These are phyloP conservation scores for Mormyrus lacerda DNA, from an alignment of 2,113 vertebrate genomes.

Conservation along the genomic window DNA sequence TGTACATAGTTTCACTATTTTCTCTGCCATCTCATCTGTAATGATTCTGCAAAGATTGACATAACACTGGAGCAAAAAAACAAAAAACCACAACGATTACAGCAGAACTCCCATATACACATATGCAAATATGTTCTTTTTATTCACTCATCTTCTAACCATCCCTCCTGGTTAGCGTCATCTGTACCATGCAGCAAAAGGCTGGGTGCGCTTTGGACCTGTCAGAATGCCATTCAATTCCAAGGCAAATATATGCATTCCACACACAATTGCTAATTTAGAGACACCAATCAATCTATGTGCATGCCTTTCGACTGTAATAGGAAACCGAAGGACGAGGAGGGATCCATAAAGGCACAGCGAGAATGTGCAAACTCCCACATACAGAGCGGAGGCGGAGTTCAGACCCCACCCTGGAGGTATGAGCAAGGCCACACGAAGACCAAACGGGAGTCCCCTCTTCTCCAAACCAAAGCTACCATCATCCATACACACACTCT, in stretches of 20 bases:
- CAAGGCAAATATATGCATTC: not conserved
- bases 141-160: not conserved
- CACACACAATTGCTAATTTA: not conserved
- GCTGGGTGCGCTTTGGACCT: not conserved
- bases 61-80: not conserved
- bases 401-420: not conserved
- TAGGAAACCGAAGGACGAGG: not conserved
- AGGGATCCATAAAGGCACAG: not conserved
- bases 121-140: not conserved
- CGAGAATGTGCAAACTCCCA: not conserved
- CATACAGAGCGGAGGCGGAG: not conserved
- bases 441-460: too few species aligned
- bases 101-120: not conserved
- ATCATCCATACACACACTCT: too few species aligned
- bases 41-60: not conserved
- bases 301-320: not conserved
- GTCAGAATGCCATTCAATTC: not conserved
- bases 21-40: not conserved
- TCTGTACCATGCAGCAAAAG: not conserved
- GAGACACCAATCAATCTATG: not conserved
- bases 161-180: not conserved
- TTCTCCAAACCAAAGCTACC: too few species aligned
- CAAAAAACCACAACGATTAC: not conserved
- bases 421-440: not conserved
- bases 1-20: not conserved